These are phyloP conservation scores for Lasiommata megera DNA, from an alignment of 2,888 invertebrate genomes.

Conservation along the genomic window DNA sequence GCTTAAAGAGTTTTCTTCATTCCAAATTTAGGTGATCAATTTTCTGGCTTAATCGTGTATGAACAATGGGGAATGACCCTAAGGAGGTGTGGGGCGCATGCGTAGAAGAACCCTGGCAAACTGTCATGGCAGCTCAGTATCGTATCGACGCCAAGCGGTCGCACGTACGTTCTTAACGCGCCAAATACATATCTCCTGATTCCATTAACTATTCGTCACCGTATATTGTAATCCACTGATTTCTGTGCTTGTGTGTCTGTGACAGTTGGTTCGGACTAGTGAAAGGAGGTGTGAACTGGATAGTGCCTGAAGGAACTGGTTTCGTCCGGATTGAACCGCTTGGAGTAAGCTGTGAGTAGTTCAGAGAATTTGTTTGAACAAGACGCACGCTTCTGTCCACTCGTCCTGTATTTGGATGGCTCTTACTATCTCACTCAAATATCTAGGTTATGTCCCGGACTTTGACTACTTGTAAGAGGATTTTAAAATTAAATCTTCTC, in stretches of 20 bases:
- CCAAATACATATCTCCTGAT: conserved; percentile 10
- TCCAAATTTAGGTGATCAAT: conserved; percentile 47
- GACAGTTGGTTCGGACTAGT: conserved; percentile 32
- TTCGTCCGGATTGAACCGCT: conserved; percentile 51
- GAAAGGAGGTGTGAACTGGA: conserved; percentile 23
- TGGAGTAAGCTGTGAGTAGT: conserved; percentile 57
- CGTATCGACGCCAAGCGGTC: conserved; percentile 65
- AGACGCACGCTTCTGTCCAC: conserved; percentile 24
- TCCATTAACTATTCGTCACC: conserved; percentile 15
- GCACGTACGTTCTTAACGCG: conserved; percentile 46
- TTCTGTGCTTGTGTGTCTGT: conserved; percentile 36
- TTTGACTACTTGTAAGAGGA: background rate
- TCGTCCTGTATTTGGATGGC: conserved; percentile 8
- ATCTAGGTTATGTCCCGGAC: background rate
- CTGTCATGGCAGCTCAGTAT: conserved; percentile 75
- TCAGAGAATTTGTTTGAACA: conserved; percentile 34
- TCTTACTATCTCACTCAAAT: background rate
- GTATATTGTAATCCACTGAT: conserved; percentile 15
- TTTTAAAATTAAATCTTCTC: too few relatives aligned
- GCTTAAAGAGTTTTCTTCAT: conserved; percentile 51
- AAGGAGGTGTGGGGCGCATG: conserved; percentile 59
- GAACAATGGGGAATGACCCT: conserved; percentile 71
- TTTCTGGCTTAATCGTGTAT: conserved; percentile 48
- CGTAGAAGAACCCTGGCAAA: conserved; percentile 58
- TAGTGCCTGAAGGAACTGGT: conserved; percentile 42